Evolutionary conservation across 1,140 invertebrate species (phyloP), one percentile per base, ranked within the genome.

Genomic region (Forficula auricularia): DNA sequence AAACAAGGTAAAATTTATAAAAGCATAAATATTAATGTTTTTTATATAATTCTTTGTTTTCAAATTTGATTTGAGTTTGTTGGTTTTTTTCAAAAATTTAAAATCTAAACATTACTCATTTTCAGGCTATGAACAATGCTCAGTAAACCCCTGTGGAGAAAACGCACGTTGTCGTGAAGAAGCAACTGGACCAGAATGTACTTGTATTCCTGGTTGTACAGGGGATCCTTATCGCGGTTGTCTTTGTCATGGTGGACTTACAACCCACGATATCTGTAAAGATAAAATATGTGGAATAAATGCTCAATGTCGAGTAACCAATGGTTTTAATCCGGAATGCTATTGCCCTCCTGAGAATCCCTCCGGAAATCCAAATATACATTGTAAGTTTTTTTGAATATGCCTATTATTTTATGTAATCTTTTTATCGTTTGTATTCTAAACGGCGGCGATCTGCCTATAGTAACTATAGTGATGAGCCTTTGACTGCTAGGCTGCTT

Each of bases 191-290:
- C 82, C 73, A 51, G 77, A 83, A 50, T 92, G 87, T 50, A 73
- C 70, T 12, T 92, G 87, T 54, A 62, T 71, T 37, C 64, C 75
- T 3, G 79, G 78, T 20, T 92, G 84, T 57, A 69, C 73, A 22
- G 87, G 88, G 2, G 82, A 90, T 63, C 75, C 84, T 6, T 70
- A 77, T 53, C 67, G 68, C 46, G 81, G 79, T 32, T 90, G 86
- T 49, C 60, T 76, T 3, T 89, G 85, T 54, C 73, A 79, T 13
- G 66, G 58, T 27, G 22, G 10, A 27, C 10, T 27, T 4, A 27
- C 22, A 10, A 56, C 62, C 47, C 66, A 67, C 43, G 73, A 74
- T 64, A 66, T 68, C 12, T 90, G 85, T 52, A 68, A 70, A 44
- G 67, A 73, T 35, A 71, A 76, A 48, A 62, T 72, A 14, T 91